phyloP scores from a whole-genome alignment of 2,888 invertebrate genomes.

The Rhorus exstirpatorius region DNA sequence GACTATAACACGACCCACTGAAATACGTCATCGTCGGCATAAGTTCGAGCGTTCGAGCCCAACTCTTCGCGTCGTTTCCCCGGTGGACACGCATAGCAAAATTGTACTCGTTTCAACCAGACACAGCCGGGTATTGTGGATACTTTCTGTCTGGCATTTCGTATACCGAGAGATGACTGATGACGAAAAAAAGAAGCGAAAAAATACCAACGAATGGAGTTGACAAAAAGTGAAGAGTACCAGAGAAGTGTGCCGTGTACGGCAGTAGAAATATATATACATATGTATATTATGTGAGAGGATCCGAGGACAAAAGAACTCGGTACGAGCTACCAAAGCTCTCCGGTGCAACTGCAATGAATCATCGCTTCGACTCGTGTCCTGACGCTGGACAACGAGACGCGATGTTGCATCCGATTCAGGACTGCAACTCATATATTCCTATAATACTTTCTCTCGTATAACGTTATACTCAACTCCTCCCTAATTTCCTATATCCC shows the following conservation, averaged over 20 bases:
- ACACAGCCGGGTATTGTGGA: conserved; percentile 55
- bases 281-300: neutral
- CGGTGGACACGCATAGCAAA: neutral
- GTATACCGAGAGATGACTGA: conserved; percentile 31
- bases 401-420: conserved; percentile 52
- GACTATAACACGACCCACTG: too few relatives aligned
- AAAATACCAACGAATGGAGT: conserved; percentile 7
- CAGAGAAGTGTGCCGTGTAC: too few relatives aligned
- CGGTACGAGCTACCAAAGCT: conserved; percentile 38
- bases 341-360: conserved; percentile 30
- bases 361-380: conserved; percentile 56
- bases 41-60: too few relatives aligned
- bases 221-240: conserved; percentile 48
- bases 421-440: conserved; percentile 1
- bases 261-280: neutral
- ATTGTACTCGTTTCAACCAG: conserved; percentile 52
- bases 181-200: conserved; percentile 32
- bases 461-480: conserved; percentile 27
- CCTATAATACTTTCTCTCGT: conserved; percentile 36
- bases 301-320: conserved; percentile 47
- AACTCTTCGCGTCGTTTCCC: too few relatives aligned
- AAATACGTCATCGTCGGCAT: too few relatives aligned
- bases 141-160: too few relatives aligned
- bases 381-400: conserved; percentile 45
- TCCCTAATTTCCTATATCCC: conserved; percentile 26